Percentiles rank a stretch among this genome's conserved stretches.
Evolutionary conservation across 2,888 invertebrate species (phyloP).

Genomic region (Caenorhabditis imperialis): DNA sequence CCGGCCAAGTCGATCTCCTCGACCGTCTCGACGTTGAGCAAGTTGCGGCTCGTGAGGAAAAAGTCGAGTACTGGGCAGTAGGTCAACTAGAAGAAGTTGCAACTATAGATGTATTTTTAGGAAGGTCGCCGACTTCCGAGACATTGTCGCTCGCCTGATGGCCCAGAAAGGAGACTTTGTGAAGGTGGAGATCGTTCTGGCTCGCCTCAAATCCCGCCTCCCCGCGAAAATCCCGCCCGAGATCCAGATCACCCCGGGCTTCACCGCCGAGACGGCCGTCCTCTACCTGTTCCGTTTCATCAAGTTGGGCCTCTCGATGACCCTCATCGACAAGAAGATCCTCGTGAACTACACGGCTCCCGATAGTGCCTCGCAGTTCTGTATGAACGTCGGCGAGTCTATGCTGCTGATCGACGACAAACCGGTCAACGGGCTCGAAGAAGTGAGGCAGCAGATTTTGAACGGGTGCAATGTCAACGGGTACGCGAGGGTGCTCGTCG

Average conservation of each 20-base stretch:
- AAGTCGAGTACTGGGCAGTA: too few relatives aligned
- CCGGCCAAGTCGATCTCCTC: neutral
- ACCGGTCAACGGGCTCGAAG: neutral
- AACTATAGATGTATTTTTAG: too few relatives aligned
- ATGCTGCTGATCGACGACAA: slow-evolving; percentile 24
- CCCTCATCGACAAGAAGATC: slow-evolving; percentile 2
- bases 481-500: slow-evolving; percentile 15
- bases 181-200: too few relatives aligned
- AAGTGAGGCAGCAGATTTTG: slow-evolving; percentile 3
- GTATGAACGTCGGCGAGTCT: slow-evolving; percentile 32
- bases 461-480: slow-evolving; percentile 12
- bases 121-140: too few relatives aligned
- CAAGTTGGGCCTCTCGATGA: slow-evolving; percentile 29
- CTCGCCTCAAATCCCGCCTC: neutral
- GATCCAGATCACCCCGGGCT: neutral
- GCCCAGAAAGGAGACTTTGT: too few relatives aligned
- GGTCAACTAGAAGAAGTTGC: too few relatives aligned
- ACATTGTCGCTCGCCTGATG: too few relatives aligned
- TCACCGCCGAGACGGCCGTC: slow-evolving; percentile 1
- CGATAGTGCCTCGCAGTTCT: slow-evolving; percentile 11
- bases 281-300: slow-evolving; percentile 29
- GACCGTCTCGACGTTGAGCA: neutral
- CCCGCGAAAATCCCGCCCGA: neutral
- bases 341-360: slow-evolving; percentile 35
- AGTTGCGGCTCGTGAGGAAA: neutral